Percentiles rank a stretch among this genome's conserved stretches.
Conservation (phyloP, 2,888 invertebrate genomes). For the Xestia sexstrigata region DNA sequence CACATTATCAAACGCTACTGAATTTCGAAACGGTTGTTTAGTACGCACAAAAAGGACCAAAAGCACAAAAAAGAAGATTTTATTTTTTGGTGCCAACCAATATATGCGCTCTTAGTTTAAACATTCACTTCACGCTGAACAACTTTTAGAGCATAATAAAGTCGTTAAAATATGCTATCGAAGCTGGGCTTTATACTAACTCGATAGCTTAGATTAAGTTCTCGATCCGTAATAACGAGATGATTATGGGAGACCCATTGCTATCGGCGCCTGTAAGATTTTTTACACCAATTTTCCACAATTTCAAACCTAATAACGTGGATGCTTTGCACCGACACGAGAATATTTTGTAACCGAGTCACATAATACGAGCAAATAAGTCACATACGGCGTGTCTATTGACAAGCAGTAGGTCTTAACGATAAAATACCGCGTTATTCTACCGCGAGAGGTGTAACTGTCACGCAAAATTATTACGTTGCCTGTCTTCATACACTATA, state of each 20-base stretch:
- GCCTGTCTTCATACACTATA: conserved; percentile 21
- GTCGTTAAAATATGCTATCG: conserved; percentile 46
- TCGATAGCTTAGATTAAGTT: conserved; percentile 48
- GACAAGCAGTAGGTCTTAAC: conserved; percentile 67
- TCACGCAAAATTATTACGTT: conserved; percentile 51
- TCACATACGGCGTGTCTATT: conserved; percentile 64
- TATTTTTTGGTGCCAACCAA: background rate
- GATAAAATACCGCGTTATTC: conserved; percentile 68
- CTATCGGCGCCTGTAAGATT: conserved; percentile 22
- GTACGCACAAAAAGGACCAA: background rate
- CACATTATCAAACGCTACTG: background rate
- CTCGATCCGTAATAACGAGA: conserved; percentile 44
- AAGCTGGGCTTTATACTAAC: conserved; percentile 29
- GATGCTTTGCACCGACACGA: conserved; percentile 39
- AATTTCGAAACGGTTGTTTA: background rate
- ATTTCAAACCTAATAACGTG: conserved; percentile 47
- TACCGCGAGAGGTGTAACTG: conserved; percentile 50
- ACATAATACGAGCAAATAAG: conserved; percentile 67
- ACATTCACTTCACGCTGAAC: conserved; percentile 38
- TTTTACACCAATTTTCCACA: conserved; percentile 44
- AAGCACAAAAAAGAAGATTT: background rate
- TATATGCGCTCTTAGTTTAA: conserved; percentile 14
- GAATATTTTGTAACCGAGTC: conserved; percentile 63
- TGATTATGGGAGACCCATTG: conserved; percentile 36
- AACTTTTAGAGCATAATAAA: conserved; percentile 38